Percentiles rank a stretch among this genome's conserved stretches.
These are phyloP conservation scores for Acanthurus tractus DNA, from an alignment of 2,797 vertebrate species.

Conservation along the genomic window DNA sequence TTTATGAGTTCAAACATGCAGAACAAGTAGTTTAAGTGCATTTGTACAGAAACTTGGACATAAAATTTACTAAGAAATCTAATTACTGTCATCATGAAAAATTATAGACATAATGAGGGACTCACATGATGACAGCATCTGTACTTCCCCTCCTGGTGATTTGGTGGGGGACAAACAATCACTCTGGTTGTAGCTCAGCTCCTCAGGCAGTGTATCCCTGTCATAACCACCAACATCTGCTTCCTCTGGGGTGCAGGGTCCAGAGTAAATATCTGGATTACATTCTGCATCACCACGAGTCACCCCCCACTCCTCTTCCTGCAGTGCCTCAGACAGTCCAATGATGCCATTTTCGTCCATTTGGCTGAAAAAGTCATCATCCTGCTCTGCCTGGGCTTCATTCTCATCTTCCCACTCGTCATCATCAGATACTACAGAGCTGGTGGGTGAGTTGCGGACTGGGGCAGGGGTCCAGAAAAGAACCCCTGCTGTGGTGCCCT, in stretches of 20 bases:
- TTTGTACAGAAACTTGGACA: background rate
- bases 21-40: too few species aligned
- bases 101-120: slow-evolving; percentile 5
- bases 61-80: background rate
- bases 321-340: slow-evolving; percentile 71
- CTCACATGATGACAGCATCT: slow-evolving; percentile 59
- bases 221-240: slow-evolving; percentile 7
- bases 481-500: slow-evolving; percentile 57
- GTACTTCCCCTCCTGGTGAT: slow-evolving; percentile 45
- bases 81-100: background rate
- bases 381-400: slow-evolving; percentile 18
- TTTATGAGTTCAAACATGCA: too few species aligned
- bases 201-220: slow-evolving; percentile 35
- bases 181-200: slow-evolving; percentile 28
- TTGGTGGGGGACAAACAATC: background rate
- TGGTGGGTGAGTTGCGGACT: slow-evolving; percentile 49
- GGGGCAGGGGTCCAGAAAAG: slow-evolving; percentile 77
- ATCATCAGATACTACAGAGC: slow-evolving; percentile 57
- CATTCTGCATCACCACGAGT: background rate
- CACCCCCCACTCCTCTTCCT: slow-evolving; percentile 40
- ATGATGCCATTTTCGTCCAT: slow-evolving; percentile 88
- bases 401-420: slow-evolving; percentile 61
- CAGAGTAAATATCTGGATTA: background rate
- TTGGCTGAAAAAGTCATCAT: slow-evolving; percentile 71
- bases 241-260: slow-evolving; percentile 27